Conservation (phyloP, 2,113 vertebrate species). For the Rhipidura dahli region DNA sequence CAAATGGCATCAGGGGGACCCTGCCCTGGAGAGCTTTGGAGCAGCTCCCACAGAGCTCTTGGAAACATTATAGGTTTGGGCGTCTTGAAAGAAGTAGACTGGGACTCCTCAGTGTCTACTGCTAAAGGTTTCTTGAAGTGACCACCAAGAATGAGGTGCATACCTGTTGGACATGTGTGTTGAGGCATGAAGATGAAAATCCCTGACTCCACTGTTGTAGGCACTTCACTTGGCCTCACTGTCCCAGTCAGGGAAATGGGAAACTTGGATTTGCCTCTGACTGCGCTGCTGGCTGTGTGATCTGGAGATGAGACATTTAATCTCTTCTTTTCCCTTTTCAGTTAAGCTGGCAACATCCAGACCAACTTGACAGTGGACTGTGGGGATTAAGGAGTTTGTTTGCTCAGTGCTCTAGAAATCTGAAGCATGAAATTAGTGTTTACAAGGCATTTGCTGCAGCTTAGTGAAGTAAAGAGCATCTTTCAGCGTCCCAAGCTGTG, state of each 20-base stretch:
- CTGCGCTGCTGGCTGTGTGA: not conserved
- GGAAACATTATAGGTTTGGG: not conserved
- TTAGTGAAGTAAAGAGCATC: not conserved
- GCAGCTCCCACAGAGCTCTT: not conserved
- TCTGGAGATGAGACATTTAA: not conserved
- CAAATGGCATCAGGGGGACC: not conserved
- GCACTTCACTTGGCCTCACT: not conserved
- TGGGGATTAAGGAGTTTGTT: constrained; percentile 13
- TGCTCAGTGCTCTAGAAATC: not conserved
- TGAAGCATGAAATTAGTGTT: constrained; percentile 22
- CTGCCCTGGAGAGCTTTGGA: not conserved
- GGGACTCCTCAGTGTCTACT: not conserved
- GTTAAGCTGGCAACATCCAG: not conserved
- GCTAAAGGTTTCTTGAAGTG: not conserved
- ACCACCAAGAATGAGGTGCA: not conserved
- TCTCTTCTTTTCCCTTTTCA: not conserved
- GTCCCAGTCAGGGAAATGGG: not conserved
- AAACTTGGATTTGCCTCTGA: not conserved
- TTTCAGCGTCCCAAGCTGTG: not conserved
- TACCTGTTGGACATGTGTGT: not conserved
- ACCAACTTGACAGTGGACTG: not conserved
- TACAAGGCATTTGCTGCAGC: not conserved
- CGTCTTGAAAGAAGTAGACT: not conserved
- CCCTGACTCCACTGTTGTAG: not conserved
- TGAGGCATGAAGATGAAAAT: not conserved